Evolutionary conservation across 2,113 vertebrate genomes (phyloP).

Genomic region (Phaetusa simplex): DNA sequence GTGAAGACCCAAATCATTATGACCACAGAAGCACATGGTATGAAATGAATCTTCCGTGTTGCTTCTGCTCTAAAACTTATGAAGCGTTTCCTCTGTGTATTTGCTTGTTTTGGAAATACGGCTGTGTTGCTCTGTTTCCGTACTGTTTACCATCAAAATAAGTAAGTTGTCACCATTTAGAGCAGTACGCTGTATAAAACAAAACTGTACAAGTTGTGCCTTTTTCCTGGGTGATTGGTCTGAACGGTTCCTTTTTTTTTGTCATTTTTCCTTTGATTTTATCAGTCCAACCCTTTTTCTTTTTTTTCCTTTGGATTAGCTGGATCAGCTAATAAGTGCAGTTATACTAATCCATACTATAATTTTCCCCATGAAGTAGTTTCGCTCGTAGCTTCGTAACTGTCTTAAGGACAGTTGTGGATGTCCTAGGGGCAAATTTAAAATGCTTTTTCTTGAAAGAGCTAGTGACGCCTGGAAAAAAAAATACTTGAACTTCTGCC

Average conservation of each 20-base stretch:
- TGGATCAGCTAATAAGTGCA: not conserved
- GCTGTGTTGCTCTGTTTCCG: not conserved
- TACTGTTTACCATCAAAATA: not conserved
- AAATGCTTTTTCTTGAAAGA: not conserved
- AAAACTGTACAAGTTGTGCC: not conserved
- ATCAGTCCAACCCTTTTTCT: not conserved
- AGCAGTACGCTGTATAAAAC: not conserved
- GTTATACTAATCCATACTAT: not conserved
- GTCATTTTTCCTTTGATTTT: not conserved
- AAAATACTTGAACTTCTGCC: not conserved
- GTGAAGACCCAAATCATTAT: constrained; percentile 16
- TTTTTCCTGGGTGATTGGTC: not conserved
- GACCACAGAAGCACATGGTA: constrained; percentile 7
- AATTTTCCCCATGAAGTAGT: not conserved
- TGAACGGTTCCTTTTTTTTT: not conserved
- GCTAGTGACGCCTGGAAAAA: not conserved
- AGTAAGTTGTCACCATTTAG: not conserved
- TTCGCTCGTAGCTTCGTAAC: not conserved
- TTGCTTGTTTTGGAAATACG: not conserved
- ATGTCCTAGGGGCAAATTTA: not conserved
- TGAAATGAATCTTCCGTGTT: not conserved
- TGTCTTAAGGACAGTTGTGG: not conserved
- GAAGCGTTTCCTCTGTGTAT: not conserved
- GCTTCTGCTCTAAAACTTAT: not conserved
- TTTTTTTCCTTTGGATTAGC: not conserved